Base-by-base conservation (phyloP, 1,140 invertebrate species). In the Oryzaephilus surinamensis region DNA sequence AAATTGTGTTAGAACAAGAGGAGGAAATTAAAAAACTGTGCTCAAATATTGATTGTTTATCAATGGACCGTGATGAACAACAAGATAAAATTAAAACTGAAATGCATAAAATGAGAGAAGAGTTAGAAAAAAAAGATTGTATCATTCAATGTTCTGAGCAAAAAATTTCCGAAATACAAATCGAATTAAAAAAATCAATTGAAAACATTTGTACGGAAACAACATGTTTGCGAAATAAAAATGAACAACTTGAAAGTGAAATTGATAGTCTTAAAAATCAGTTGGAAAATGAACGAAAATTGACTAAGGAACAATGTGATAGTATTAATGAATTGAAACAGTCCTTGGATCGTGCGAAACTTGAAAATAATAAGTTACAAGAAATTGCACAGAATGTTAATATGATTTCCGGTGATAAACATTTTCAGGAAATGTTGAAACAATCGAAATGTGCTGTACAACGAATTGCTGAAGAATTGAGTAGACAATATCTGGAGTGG, bases 21-120 rank as follows among this genome's bases (percentile, higher is more conserved):
- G 48, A 59, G 16, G 61, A 63, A 47, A 62, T 62, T 13, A 50
- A 47, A 34, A 31, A 51, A 32, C 42, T 62, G 6, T 52, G 57
- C 1, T 43, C 37, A 15, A 57, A 60, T 17, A 51, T 61, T 7
- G 57, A 61, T 23, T 41, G 48, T 19, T 32, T 62, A 29, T 45
- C 60, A 8, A 37, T 54, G 32, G 50, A 48, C 7, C 38, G 45
- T 10, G 56, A 60, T 14, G 32, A 55, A 12, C 51, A 57, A 40
- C 51, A 61, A 57, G 50, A 55, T 16, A 45, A 48, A 37, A 51
- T 58, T 40, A 53, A 49, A 38, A 26, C 47, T 23, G 49, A 43
- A 10, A 17, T 62, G 8, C 39, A 31, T 8, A 43, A 44, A 8
- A 43, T 62, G 38, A 46, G 55, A 28, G 32, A 24, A 5, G 52